Conservation (phyloP, 2,113 vertebrate genomes). For the Tragelaphus imberbis region DNA sequence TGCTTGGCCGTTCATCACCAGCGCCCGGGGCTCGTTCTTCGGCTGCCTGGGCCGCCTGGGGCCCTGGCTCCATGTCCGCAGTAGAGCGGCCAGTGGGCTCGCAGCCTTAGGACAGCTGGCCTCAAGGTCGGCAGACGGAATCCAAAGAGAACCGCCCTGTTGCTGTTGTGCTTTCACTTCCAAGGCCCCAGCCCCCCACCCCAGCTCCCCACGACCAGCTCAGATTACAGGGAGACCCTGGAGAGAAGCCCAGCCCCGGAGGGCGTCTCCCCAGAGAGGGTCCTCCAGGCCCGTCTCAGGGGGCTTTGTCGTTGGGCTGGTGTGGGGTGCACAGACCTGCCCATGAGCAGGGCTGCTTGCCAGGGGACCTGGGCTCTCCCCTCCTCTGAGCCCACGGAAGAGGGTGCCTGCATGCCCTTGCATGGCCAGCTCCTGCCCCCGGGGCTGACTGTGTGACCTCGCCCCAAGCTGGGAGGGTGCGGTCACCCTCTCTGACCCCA, state of each 20-base stretch:
- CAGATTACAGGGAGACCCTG: neutral
- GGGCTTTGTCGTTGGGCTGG: neutral
- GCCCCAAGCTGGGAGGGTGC: neutral
- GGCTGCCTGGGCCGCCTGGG: rapidly evolving
- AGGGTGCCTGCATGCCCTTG: neutral
- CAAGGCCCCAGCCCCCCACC: rapidly evolving
- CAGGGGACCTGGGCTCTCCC: neutral
- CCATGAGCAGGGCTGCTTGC: neutral
- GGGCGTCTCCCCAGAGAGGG: neutral
- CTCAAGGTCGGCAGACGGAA: neutral
- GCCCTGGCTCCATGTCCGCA: rapidly evolving
- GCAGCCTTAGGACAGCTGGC: neutral
- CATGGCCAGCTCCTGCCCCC: rapidly evolving
- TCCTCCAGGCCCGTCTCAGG: rapidly evolving
- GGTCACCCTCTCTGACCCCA: no score
- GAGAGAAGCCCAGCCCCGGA: neutral
- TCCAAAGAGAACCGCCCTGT: neutral
- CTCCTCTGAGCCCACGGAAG: neutral
- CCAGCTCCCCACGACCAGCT: no score
- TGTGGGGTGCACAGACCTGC: neutral
- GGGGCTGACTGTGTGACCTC: rapidly evolving
- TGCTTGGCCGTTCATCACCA: neutral
- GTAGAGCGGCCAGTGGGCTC: neutral
- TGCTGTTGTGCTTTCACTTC: neutral
- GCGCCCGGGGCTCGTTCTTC: neutral